Percentiles rank a stretch among this genome's conserved stretches.
Conservation (phyloP, 2,888 invertebrate genomes). For the Ochropleura plecta region DNA sequence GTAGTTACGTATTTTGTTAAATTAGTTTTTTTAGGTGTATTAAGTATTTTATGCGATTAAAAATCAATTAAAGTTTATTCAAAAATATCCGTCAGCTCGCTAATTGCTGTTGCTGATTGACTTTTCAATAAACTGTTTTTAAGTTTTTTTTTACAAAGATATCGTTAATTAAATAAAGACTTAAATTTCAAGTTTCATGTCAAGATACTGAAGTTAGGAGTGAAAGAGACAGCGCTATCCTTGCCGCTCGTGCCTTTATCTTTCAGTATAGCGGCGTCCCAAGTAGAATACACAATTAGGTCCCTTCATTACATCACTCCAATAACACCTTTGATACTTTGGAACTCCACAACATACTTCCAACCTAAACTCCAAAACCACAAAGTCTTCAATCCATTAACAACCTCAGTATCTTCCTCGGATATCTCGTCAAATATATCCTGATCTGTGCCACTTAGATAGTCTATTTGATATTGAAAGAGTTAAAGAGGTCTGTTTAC, state of each 20-base stretch:
- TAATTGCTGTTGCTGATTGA: slow-evolving; percentile 28
- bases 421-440: slow-evolving; percentile 72
- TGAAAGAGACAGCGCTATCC: slow-evolving; percentile 73
- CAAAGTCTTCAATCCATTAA: slow-evolving; percentile 60
- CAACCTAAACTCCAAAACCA: slow-evolving; percentile 49
- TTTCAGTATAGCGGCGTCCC: slow-evolving; percentile 80
- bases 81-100: slow-evolving; percentile 4
- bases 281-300: slow-evolving; percentile 89
- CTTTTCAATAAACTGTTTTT: slow-evolving; percentile 24
- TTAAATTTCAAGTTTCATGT: slow-evolving; percentile 56
- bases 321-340: slow-evolving; percentile 87
- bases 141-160: slow-evolving; percentile 3
- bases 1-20: background rate
- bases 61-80: slow-evolving; percentile 12
- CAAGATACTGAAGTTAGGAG: slow-evolving; percentile 67
- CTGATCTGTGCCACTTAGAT: slow-evolving; percentile 72
- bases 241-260: slow-evolving; percentile 82
- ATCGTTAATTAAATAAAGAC: slow-evolving; percentile 31
- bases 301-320: slow-evolving; percentile 89
- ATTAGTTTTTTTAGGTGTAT: background rate
- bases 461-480: slow-evolving; percentile 85
- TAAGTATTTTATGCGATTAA: background rate
- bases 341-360: slow-evolving; percentile 46
- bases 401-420: slow-evolving; percentile 69
- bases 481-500: slow-evolving; percentile 66